Conservation (phyloP, 2,888 invertebrate genomes). For the Venustoraphidia nigricollis region DNA sequence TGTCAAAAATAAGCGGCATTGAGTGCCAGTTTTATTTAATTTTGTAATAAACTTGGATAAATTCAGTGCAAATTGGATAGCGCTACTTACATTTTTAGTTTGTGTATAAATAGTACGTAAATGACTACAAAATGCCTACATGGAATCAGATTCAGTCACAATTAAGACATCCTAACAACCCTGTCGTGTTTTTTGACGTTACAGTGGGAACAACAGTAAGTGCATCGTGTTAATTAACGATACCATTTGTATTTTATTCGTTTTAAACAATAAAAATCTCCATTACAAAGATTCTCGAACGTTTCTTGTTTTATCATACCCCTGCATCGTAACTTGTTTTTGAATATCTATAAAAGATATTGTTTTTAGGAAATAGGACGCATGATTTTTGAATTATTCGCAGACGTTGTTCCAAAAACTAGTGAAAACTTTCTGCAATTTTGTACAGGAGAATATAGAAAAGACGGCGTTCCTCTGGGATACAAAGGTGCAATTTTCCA, state of each 20-base stretch:
- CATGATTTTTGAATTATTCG: constrained; percentile 95
- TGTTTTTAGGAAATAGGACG: constrained; percentile 76
- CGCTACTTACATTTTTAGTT: too few species aligned
- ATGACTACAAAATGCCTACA: constrained; percentile 55
- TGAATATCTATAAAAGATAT: constrained; percentile 1
- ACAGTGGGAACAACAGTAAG: constrained; percentile 86
- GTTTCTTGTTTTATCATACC: too few species aligned
- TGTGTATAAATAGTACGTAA: constrained; percentile 1
- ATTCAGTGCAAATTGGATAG: not conserved
- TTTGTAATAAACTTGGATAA: too few species aligned
- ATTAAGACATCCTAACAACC: constrained; percentile 82
- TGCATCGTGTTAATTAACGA: constrained; percentile 4
- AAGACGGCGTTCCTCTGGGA: constrained; percentile 91
- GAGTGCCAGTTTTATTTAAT: too few species aligned
- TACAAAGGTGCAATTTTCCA: constrained; percentile 96
- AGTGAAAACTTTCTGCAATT: constrained; percentile 97
- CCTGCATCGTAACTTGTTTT: constrained; percentile 2
- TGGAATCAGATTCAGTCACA: constrained; percentile 92
- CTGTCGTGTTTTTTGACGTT: constrained; percentile 96
- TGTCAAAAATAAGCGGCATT: too few species aligned
- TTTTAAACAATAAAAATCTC: constrained; percentile 7
- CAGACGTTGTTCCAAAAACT: constrained; percentile 91
- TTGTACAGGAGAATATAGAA: constrained; percentile 93
- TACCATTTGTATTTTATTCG: constrained; percentile 1
- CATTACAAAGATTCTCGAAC: too few species aligned